Evolutionary conservation across 1,140 invertebrate species (phyloP).

Genomic region (Gonioctena quinquepunctata): DNA sequence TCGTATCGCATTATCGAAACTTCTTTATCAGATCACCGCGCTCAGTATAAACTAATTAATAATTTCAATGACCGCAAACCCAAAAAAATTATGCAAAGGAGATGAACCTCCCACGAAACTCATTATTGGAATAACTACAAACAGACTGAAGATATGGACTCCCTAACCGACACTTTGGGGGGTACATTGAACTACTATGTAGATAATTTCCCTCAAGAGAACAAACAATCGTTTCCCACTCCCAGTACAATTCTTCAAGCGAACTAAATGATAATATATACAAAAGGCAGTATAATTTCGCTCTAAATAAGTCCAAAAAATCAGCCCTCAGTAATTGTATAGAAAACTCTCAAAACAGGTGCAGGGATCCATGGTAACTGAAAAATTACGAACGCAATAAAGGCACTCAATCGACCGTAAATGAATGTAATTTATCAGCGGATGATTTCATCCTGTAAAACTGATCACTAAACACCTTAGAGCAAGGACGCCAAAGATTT

Average conservation of each 20-base stretch:
- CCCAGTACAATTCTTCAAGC: background rate
- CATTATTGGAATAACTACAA: background rate
- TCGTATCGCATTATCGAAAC: background rate
- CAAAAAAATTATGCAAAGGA: background rate
- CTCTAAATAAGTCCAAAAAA: background rate
- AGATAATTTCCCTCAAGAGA: background rate
- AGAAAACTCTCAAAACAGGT: background rate
- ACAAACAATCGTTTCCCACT: background rate
- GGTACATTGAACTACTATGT: background rate
- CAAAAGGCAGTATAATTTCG: background rate
- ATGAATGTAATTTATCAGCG: no score
- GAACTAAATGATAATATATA: background rate
- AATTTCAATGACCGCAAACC: background rate
- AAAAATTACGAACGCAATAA: background rate
- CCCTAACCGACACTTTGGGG: no score
- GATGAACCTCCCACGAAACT: background rate
- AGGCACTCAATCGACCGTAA: background rate
- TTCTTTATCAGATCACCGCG: background rate
- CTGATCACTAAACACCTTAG: background rate
- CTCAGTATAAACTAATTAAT: background rate
- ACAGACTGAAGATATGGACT: no score
- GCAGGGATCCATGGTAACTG: background rate
- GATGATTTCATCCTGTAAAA: background rate
- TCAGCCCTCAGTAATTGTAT: background rate
- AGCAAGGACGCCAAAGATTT: background rate